Conservation (phyloP, 1,140 invertebrate species). For the Venturia canescens region DNA sequence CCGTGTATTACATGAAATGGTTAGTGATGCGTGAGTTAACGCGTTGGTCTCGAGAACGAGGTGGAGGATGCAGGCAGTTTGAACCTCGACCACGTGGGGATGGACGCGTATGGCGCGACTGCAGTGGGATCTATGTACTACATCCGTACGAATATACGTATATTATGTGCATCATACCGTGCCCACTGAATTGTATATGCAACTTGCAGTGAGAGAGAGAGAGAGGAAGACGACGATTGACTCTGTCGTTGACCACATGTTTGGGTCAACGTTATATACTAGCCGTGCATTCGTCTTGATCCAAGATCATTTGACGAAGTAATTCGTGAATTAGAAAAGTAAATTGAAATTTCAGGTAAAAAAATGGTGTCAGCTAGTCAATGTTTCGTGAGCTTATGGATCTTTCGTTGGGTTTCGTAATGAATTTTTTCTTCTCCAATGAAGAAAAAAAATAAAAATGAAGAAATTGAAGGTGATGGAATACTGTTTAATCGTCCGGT, state of each 20-base stretch:
- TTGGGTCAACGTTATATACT: background rate
- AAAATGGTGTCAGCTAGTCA: too few relatives aligned
- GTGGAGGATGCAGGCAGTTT: slow-evolving; percentile 58
- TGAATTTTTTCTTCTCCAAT: too few relatives aligned
- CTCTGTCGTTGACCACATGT: background rate
- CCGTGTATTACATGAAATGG: slow-evolving; percentile 63
- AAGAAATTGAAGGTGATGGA: too few relatives aligned
- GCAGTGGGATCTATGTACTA: background rate
- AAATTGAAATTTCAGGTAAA: too few relatives aligned
- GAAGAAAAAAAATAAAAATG: too few relatives aligned
- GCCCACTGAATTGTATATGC: slow-evolving; percentile 4
- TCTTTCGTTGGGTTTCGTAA: too few relatives aligned
- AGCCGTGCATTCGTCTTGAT: too few relatives aligned
- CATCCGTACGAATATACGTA: background rate
- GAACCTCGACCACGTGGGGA: slow-evolving; percentile 56
- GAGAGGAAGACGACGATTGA: background rate
- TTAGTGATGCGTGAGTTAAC: slow-evolving; percentile 60
- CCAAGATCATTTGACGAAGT: too few relatives aligned
- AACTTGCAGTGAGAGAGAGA: background rate
- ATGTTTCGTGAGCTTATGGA: too few relatives aligned
- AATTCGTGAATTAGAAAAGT: too few relatives aligned
- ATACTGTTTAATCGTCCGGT: too few relatives aligned
- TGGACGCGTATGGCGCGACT: slow-evolving; percentile 50
- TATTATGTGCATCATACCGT: slow-evolving; percentile 9
- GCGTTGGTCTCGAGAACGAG: slow-evolving; percentile 27